A percentile compares a stretch with the other conserved stretches of the same genome.
These are phyloP conservation scores for Grus americana DNA, from an alignment of 2,113 vertebrate genomes.

Conservation along the genomic window DNA sequence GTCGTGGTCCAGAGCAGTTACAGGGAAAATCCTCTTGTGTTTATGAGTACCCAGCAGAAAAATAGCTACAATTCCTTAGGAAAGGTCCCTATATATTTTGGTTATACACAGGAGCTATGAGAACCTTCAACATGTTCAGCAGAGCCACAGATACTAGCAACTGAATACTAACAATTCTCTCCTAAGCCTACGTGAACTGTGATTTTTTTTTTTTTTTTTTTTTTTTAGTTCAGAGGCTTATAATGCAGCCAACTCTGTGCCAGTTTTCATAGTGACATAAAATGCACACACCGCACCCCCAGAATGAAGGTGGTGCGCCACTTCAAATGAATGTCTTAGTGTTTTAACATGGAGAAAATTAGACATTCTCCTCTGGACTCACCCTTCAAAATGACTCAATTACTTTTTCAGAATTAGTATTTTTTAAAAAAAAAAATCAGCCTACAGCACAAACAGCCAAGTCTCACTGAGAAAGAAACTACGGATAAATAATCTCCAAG, in stretches of 20 bases:
- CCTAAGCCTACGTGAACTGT: background rate
- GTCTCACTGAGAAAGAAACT: background rate
- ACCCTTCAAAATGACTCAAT: background rate
- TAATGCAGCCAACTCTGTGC: background rate
- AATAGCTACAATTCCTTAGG: background rate
- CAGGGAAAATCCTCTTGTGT: background rate
- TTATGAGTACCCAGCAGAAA: background rate
- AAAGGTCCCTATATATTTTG: background rate
- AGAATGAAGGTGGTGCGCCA: background rate
- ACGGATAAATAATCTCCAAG: background rate
- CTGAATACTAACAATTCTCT: background rate
- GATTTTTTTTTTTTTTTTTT: no score
- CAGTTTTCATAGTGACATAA: background rate
- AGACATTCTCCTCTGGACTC: background rate
- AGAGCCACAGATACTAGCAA: background rate
- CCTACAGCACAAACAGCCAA: background rate
- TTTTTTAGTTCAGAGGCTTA: background rate
- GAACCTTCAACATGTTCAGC: background rate
- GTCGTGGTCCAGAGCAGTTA: background rate
- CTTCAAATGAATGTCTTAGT: background rate
- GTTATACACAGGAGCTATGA: background rate
- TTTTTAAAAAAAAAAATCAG: no score
- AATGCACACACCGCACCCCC: background rate
- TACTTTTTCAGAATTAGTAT: background rate
- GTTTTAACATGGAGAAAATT: background rate